phyloP scores from a whole-genome alignment of 1,140 invertebrate species.

The Drosophila funebris region DNA sequence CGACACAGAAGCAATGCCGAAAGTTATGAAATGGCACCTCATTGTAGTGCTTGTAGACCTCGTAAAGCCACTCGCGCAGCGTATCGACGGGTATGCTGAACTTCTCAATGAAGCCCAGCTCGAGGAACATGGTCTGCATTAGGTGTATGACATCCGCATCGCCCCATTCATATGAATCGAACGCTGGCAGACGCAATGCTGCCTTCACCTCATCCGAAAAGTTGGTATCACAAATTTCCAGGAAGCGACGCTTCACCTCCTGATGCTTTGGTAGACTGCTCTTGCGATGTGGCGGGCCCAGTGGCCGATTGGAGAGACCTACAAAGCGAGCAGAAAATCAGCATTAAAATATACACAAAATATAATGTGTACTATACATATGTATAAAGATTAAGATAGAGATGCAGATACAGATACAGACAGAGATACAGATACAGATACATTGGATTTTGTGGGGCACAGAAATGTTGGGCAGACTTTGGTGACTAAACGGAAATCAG shows the following conservation, averaged over 20 bases:
- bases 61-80: slow-evolving; percentile 90
- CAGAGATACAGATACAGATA: slow-evolving; percentile 4
- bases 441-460: neutral
- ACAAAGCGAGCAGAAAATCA: neutral
- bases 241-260: slow-evolving; percentile 82
- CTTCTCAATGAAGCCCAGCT: slow-evolving; percentile 90
- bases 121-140: slow-evolving; percentile 93
- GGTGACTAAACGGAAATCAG: slow-evolving; percentile 50
- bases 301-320: slow-evolving; percentile 82
- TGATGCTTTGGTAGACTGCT: slow-evolving; percentile 84
- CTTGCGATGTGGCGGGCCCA: slow-evolving; percentile 82
- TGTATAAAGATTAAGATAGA: no score
- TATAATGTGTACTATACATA: no score
- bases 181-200: slow-evolving; percentile 89
- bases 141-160: slow-evolving; percentile 93
- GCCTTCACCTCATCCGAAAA: slow-evolving; percentile 83
- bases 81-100: slow-evolving; percentile 91
- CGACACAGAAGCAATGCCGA: slow-evolving; percentile 94
- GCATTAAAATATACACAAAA: neutral
- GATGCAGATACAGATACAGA: neutral
- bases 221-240: slow-evolving; percentile 83
- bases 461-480: slow-evolving; percentile 10
- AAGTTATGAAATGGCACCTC: slow-evolving; percentile 96
- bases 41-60: slow-evolving; percentile 95
- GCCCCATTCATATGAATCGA: slow-evolving; percentile 93